Conservation (phyloP, 2,113 vertebrate species). For the Turdus rufiventris region DNA sequence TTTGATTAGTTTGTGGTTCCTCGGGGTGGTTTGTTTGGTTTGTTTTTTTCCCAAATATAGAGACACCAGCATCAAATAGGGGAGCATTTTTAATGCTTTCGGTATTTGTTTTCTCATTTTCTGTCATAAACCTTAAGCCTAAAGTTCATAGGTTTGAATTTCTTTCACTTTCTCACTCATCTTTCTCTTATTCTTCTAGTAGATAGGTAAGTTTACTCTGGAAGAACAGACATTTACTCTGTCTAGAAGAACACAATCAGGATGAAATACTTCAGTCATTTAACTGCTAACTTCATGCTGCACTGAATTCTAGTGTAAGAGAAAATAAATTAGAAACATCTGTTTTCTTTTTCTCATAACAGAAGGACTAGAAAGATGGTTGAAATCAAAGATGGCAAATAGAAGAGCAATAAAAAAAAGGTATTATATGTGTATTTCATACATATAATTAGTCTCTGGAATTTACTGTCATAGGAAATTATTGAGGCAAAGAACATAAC, state of each 20-base stretch:
- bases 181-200: background rate
- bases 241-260: background rate
- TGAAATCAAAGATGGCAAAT: slow-evolving; percentile 33
- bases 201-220: background rate
- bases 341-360: slow-evolving; percentile 8
- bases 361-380: background rate
- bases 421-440: background rate
- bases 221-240: background rate
- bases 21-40: background rate
- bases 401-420: background rate
- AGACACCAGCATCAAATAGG: background rate
- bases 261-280: slow-evolving; percentile 2
- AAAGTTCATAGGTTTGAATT: background rate
- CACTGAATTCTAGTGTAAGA: background rate
- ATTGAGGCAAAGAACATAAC: background rate
- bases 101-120: background rate
- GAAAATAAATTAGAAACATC: slow-evolving; percentile 18
- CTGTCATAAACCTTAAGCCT: background rate
- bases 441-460: background rate
- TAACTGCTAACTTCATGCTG: background rate
- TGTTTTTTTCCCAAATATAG: background rate
- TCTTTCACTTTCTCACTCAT: background rate
- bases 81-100: background rate
- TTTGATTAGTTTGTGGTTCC: background rate
- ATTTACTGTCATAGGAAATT: background rate